Base-by-base conservation (phyloP, 2,113 vertebrate species). In the Sylvilagus bachmani region DNA sequence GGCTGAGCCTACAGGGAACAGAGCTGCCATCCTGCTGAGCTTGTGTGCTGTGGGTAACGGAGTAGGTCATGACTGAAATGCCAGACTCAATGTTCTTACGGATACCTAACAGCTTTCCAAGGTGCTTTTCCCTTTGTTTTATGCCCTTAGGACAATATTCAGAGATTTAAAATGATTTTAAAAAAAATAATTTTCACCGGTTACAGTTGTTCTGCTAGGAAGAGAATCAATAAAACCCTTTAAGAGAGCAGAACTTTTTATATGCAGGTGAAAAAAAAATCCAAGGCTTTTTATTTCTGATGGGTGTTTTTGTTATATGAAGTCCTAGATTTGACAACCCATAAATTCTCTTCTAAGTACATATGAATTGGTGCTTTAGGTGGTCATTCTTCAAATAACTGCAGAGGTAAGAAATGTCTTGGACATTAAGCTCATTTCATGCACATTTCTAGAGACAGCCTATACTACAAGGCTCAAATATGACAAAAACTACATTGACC, bases 401-500 rank as follows among this genome's bases (percentile, higher is more conserved):
- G 29, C 29, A 69, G 25, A 55, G 51, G 33, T 90, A 73, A 92
- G 17, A 74, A 44, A 89, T 77, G 49, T 66, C 66, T 70, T 69
- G 3, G 13, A 61, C 33, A 70, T 2, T 25, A n/a, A 58, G 51
- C 69, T 86, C n/a, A 90, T 67, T 95, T 77, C 83, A 69, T 17
- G 14, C 29, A n/a, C 31, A 70, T 90, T 92, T 90, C 61, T 91
- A 88, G 29, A 78, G 14, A 44, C 62, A 22, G 24, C 44, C 69
- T 84, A 71, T 87, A 10, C 58, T 74, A 31, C 4, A 77, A 36
- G 44, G 44, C 44, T 13, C 75, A 49, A 91, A 86, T 36, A 89
- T 21, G 67, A 82, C 89, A 86, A 78, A 25, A 62, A 62, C 71
- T 74, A 79, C 83, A 84, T 27, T 86, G 69, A 67, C 80, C n/a